Percentiles rank a stretch among this genome's conserved stretches.
Conservation (phyloP, 2,797 vertebrate genomes). For the Molothrus ater region DNA sequence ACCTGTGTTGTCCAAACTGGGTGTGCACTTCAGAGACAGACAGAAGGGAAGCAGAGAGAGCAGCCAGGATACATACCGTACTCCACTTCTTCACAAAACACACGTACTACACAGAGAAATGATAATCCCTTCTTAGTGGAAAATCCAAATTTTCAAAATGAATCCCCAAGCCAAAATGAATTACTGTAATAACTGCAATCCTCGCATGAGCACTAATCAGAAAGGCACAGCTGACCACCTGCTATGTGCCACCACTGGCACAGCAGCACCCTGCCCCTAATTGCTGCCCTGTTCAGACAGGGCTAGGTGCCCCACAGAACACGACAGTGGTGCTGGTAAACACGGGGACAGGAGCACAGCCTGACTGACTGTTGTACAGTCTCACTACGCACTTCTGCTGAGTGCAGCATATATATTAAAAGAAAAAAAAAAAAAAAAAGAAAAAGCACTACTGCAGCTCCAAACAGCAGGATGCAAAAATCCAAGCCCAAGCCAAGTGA, state of each 20-base stretch:
- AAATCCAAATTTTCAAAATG: conserved; percentile 80
- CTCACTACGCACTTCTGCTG: conserved; percentile 56
- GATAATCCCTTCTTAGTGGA: conserved; percentile 77
- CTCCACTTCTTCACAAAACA: conserved; percentile 39
- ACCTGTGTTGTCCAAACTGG: background rate
- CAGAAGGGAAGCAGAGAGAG: background rate
- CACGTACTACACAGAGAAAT: conserved; percentile 14
- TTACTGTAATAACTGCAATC: conserved; percentile 75
- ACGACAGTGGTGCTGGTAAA: background rate
- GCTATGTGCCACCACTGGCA: conserved; percentile 55
- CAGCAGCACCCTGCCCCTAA: conserved; percentile 26
- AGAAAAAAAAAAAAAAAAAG: background rate
- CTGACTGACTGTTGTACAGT: background rate
- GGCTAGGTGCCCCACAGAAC: background rate
- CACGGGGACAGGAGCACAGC: background rate
- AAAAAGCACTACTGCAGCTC: conserved; percentile 63
- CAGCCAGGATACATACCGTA: background rate
- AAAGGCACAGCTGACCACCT: conserved; percentile 69
- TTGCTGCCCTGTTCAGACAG: background rate
- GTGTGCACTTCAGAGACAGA: background rate
- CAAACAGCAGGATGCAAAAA: conserved; percentile 60
- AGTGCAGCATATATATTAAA: conserved; percentile 48
- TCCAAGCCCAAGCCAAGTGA: conserved; percentile 17
- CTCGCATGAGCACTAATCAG: conserved; percentile 42
- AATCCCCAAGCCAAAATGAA: conserved; percentile 74